Conservation (phyloP, 64 coral and sea anemone species). For the Trachythela sp. region DNA sequence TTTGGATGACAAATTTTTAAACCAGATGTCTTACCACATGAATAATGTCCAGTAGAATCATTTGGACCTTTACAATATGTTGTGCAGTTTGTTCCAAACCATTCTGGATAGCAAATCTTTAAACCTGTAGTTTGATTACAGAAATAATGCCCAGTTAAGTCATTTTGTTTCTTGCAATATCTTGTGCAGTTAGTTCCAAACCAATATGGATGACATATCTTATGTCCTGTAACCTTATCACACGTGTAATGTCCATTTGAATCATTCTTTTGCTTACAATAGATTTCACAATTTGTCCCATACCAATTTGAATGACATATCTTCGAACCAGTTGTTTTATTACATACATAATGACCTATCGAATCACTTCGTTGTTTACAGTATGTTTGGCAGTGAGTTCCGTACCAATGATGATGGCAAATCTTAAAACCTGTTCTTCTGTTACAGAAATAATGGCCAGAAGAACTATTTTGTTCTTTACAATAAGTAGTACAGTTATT, state of each 20-base stretch:
- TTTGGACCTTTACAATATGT: slow-evolving; percentile 22
- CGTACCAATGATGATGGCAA: not conserved
- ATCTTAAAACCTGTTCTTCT: not conserved
- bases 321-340: not conserved
- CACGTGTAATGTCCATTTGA: slow-evolving; percentile 17
- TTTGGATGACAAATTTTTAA: slow-evolving; percentile 31
- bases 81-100: slow-evolving; percentile 31
- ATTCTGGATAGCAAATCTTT: slow-evolving; percentile 31
- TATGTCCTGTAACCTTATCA: slow-evolving; percentile 26
- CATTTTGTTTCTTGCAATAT: slow-evolving; percentile 21
- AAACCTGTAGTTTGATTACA: slow-evolving; percentile 31
- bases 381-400: not conserved
- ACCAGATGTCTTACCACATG: slow-evolving; percentile 36
- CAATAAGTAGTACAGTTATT: not conserved
- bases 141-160: slow-evolving; percentile 8
- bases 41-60: slow-evolving; percentile 27
- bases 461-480: not conserved
- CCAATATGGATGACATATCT: slow-evolving; percentile 34
- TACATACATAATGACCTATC: not conserved
- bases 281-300: not conserved
- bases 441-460: not conserved
- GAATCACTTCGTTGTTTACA: not conserved
- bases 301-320: not conserved
- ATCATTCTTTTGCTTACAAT: slow-evolving; percentile 9
- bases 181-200: slow-evolving; percentile 37